phyloP scores from a whole-genome alignment of 2,797 vertebrate species.

The Tenualosa ilisha region DNA sequence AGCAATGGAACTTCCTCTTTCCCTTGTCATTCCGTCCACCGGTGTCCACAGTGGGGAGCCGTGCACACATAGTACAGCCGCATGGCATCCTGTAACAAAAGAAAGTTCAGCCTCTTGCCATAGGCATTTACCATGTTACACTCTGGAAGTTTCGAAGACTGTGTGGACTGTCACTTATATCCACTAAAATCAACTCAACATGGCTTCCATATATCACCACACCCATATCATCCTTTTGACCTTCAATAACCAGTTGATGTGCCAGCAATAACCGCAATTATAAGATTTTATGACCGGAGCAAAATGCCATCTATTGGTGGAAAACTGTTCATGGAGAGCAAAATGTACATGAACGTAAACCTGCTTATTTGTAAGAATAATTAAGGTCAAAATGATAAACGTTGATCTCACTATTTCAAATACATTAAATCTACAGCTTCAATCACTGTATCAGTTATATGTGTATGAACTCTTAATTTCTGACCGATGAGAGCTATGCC shows the following conservation, averaged over 20 bases:
- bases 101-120: background rate
- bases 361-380: no score
- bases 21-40: constrained; percentile 86
- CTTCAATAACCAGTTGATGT: background rate
- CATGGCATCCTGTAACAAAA: constrained; percentile 85
- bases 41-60: constrained; percentile 90
- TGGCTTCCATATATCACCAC: background rate
- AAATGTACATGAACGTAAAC: no score
- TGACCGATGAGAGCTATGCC: no score
- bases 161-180: background rate
- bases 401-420: no score
- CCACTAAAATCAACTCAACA: background rate
- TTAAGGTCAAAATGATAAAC: no score
- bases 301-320: background rate
- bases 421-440: no score
- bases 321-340: background rate
- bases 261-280: background rate
- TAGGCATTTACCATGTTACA: background rate
- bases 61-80: constrained; percentile 94
- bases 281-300: background rate
- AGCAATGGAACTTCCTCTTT: constrained; percentile 29
- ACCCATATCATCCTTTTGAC: background rate
- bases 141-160: background rate
- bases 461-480: no score
- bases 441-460: no score